A percentile compares a stretch with the other conserved stretches of the same genome.
These are phyloP conservation scores for Clavelina lepadiformis DNA, from an alignment of 23 tunicate genomes.

Conservation along the genomic window DNA sequence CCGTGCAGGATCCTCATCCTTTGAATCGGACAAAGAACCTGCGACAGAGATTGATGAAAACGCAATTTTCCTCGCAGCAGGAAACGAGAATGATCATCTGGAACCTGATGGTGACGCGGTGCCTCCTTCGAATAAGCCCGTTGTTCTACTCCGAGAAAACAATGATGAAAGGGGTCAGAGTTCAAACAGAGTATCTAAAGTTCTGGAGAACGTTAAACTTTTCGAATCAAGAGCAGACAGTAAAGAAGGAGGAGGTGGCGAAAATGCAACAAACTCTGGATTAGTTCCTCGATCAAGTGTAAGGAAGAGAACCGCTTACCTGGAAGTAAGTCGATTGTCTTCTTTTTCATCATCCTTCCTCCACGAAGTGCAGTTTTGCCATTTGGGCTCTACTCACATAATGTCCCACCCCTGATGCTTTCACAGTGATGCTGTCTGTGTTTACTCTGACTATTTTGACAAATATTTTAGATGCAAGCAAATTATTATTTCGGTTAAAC, in stretches of 20 bases:
- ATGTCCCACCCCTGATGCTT: no score
- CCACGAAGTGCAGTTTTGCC: no score
- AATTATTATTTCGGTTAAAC: no score
- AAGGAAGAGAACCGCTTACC: slow-evolving; percentile 55
- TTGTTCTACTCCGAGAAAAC: slow-evolving; percentile 16
- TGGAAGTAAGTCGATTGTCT: slow-evolving; percentile 28
- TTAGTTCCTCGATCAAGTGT: slow-evolving; percentile 18
- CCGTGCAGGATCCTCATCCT: slow-evolving; percentile 23
- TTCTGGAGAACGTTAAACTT: slow-evolving; percentile 76
- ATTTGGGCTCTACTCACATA: no score
- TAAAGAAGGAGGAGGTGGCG: not conserved
- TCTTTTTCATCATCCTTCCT: not conserved
- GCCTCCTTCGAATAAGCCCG: not conserved
- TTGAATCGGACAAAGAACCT: slow-evolving; percentile 59
- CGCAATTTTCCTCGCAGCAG: not conserved
- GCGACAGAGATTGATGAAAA: not conserved
- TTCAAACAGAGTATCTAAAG: slow-evolving; percentile 55
- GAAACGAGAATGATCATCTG: not conserved
- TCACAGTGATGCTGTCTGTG: no score
- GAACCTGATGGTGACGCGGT: not conserved
- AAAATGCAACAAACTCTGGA: not conserved
- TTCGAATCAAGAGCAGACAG: slow-evolving; percentile 49
- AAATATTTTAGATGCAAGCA: no score
- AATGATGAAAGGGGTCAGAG: slow-evolving; percentile 6
- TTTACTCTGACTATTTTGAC: no score